These are phyloP conservation scores for Clunio marinus DNA, from an alignment of 2,888 invertebrate species.

Conservation along the genomic window DNA sequence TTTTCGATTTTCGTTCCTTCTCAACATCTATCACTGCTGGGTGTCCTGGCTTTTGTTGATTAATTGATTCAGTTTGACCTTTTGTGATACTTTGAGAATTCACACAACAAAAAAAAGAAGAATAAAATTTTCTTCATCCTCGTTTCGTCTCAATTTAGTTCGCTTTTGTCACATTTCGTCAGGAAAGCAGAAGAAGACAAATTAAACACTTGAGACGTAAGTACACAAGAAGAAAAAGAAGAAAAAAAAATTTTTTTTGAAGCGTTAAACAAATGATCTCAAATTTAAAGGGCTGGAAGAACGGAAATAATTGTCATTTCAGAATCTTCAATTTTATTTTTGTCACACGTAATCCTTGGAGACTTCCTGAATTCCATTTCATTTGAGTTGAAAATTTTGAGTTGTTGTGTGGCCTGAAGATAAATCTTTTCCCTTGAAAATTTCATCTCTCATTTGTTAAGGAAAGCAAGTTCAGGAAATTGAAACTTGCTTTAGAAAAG, in stretches of 20 bases:
- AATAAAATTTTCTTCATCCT: neutral
- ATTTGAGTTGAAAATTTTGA: too few species aligned
- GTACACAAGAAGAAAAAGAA: neutral
- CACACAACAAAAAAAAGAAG: neutral
- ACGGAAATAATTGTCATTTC: constrained; percentile 14
- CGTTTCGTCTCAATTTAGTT: constrained; percentile 13
- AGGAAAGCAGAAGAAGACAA: constrained; percentile 22
- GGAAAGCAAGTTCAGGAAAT: too few species aligned
- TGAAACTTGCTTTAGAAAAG: neutral
- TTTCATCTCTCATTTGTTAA: too few species aligned
- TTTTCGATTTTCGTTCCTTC: neutral
- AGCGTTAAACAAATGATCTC: too few species aligned
- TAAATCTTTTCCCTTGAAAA: too few species aligned
- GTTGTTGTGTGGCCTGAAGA: too few species aligned
- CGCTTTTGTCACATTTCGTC: constrained; percentile 8
- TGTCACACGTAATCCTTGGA: too few species aligned
- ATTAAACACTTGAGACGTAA: constrained; percentile 34
- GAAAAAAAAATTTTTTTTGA: constrained; percentile 1
- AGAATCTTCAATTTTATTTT: neutral
- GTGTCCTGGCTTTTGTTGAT: constrained; percentile 36
- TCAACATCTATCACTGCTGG: constrained; percentile 12
- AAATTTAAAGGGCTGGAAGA: neutral
- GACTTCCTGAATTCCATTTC: too few species aligned
- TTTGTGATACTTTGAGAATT: constrained; percentile 12
- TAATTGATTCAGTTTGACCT: constrained; percentile 35